Base-by-base conservation (phyloP, 2,888 invertebrate genomes). In the Plagodis pulveraria region DNA sequence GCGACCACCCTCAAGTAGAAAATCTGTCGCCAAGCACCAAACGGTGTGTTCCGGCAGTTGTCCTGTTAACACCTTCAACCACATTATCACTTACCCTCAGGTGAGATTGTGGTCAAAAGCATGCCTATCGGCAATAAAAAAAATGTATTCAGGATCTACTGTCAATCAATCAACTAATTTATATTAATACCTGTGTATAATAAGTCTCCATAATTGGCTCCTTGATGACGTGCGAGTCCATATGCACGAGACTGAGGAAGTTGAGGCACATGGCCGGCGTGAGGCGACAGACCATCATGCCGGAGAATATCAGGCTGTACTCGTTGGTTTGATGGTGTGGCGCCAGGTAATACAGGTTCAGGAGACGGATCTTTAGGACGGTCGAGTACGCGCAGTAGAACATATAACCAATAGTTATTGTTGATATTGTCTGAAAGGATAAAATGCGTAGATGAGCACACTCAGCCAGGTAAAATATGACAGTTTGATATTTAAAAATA, bases 231-330 rank as follows among this genome's bases (percentile, higher is more conserved):
- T 99, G 98, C 41, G 98, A 99, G 87, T 99, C 99, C 96, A 99
- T 97, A 79, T 99, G 99, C 73, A 99, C 98, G 34, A 99, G 93
- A 38, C 99, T 98, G 51, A 99, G 94, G 84, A 99, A 99, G 91
- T 99, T 99, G 48, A 99, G 95, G 87, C 99, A 99, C 94, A 99
- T 96, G 4, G 99, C 99, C 0, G 99, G 99, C 0, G 99, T 99
- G 53, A 99, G 94, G 2, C 99, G 96, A 81, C 99, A 99, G 42
- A 98, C 94, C 94, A 99, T 95, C 99, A 99, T 99, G 57, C 99
- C 99, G 71, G 98, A 98, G 93, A 99, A 99, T 79, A 99, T 98
- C 63, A 99, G 95, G 83, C 98, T 99, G 93, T 99, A 99, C 82
- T 99, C 99, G 83, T 99, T 99, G 6, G 99, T 99, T 90, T 98